A percentile compares a stretch with the other conserved stretches of the same genome.
These are phyloP conservation scores for Intellagama lesueurii DNA, from an alignment of 2,797 vertebrate genomes.

Conservation along the genomic window DNA sequence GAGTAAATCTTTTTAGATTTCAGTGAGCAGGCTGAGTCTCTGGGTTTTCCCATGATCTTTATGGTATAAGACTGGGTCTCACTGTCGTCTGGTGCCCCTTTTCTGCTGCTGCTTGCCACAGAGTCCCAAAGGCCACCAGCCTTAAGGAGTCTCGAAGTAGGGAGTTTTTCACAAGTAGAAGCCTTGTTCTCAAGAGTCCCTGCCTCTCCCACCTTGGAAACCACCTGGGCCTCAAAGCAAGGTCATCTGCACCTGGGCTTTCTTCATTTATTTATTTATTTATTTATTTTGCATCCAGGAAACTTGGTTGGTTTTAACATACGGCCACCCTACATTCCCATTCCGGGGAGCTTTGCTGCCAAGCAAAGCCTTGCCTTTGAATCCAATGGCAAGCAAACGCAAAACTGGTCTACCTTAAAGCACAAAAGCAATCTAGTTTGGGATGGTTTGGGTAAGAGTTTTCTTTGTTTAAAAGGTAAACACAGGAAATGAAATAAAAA, in stretches of 20 bases:
- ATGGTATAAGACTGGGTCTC: not conserved
- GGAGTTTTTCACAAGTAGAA: too few relatives aligned
- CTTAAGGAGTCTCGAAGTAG: not conserved
- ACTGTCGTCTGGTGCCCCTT: fast-evolving
- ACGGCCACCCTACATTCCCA: too few relatives aligned
- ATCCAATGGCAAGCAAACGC: not conserved
- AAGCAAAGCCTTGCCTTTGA: not conserved
- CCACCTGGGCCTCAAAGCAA: not conserved
- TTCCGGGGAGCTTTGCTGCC: not conserved
- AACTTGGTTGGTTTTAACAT: not conserved
- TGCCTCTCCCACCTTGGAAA: too few relatives aligned
- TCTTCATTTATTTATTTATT: not conserved
- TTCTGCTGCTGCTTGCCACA: not conserved
- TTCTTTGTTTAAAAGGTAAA: not conserved
- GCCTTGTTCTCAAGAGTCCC: not conserved
- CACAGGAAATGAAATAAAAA: not conserved
- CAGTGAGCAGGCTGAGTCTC: not conserved
- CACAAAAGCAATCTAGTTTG: not conserved
- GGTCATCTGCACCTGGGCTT: not conserved
- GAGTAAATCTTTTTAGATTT: not conserved
- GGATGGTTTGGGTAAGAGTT: too few relatives aligned
- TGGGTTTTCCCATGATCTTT: fast-evolving
- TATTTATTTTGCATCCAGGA: not conserved
- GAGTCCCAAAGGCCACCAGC: not conserved
- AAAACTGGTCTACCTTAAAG: not conserved